Base-by-base conservation (phyloP, 2,113 vertebrate species). In the Mandrillus leucophaeus region DNA sequence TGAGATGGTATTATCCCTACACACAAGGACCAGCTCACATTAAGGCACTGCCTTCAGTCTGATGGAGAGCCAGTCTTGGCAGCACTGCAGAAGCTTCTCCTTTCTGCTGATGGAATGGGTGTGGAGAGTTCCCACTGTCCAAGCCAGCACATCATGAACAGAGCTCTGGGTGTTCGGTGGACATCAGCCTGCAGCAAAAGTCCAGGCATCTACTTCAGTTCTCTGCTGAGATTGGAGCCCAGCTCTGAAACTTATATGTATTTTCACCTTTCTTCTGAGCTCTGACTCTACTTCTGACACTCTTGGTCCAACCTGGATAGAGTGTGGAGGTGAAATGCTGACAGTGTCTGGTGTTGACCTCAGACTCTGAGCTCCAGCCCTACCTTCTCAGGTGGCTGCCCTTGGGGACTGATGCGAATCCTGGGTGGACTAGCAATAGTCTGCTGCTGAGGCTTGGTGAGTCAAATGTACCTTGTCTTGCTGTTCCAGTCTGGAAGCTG, bases 361-460 rank as follows among this genome's bases (percentile, higher is more conserved):
- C 25, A 3, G 45, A 55, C 6, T 4, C 18, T 17, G 18, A 61
- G 40, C 76, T 0, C 3, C 2, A 27, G 18, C 32, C 2, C 18
- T 30, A 9, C 10, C 12, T 30, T 64, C 40, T 68, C 35, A 30
- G 22, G n/a, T 2, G 10, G 13, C 17, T 76, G 50, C 17, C 18
- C 14, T 40, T 59, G 23, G 35, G 45, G 27, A 32, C 52, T n/a
- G 25, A 48, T 91, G n/a, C 48, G 48, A 87, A 3, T 66, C 17
- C 22, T 11, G 25, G 52, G 18, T 38, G 52, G 59, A n/a, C 9
- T 30, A 75, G 52, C 50, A 2, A 43, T 68, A 70, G 66, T 64
- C 55, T 32, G 55, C n/a, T n/a, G 2, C 79, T 52, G 3, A 0
- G 4, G 32, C 8, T 18, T 38, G 23, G 25, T 79, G 23, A 80